Conservation (phyloP, 92 coral and sea anemone species). For the Umimayanthus chanpuru region DNA sequence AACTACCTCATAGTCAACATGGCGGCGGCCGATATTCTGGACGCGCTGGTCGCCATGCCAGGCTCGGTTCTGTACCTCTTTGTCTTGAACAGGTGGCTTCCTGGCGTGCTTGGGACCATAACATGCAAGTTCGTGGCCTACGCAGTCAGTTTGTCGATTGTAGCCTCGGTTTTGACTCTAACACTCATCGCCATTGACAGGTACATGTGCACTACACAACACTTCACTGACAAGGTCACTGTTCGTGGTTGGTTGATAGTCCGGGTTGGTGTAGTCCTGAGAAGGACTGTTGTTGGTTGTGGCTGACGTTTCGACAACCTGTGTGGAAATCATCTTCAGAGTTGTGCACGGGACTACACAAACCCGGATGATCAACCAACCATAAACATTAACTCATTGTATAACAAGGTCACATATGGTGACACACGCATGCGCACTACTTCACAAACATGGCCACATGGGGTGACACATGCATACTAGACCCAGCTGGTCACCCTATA, state of each 20-base stretch:
- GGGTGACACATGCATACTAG: background rate
- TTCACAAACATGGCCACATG: background rate
- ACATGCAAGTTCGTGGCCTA: background rate
- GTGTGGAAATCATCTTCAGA: too few species aligned
- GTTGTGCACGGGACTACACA: too few species aligned
- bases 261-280: too few species aligned
- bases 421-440: background rate
- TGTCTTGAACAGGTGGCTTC: background rate
- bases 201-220: too few species aligned
- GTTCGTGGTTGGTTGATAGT: too few species aligned
- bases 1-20: conserved; percentile 1
- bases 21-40: background rate
- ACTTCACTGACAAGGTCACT: too few species aligned
- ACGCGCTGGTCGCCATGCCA: background rate
- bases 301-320: too few species aligned
- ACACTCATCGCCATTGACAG: background rate
- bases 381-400: background rate
- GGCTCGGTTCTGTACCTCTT: background rate
- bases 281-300: too few species aligned
- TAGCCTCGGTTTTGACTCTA: background rate
- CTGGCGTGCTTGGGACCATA: background rate
- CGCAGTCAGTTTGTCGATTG: background rate
- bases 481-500: background rate
- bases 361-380: too few species aligned
- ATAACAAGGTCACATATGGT: background rate